phyloP scores from a whole-genome alignment of 2,113 vertebrate genomes.

The Eidolon helvum region DNA sequence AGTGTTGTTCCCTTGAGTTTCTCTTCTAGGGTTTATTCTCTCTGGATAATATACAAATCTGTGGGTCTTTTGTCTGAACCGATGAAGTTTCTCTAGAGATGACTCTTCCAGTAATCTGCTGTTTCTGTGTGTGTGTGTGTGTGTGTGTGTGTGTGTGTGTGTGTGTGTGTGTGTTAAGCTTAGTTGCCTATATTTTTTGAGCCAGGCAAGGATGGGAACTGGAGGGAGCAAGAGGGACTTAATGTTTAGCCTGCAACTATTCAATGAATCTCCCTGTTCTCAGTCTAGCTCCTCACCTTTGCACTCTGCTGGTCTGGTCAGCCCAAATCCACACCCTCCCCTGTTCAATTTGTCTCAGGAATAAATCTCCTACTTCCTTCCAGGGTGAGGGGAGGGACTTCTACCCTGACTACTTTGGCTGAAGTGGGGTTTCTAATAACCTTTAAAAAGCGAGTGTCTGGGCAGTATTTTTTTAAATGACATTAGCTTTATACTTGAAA shows the following conservation, averaged over 20 bases:
- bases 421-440: constrained; percentile 45
- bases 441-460: constrained; percentile 38
- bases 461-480: constrained; percentile 46
- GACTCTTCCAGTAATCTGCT: background rate
- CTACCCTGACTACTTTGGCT: background rate
- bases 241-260: background rate
- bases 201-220: background rate
- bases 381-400: background rate
- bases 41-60: background rate
- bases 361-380: background rate
- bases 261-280: background rate
- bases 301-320: background rate
- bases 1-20: background rate
- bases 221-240: background rate
- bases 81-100: background rate
- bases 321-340: background rate
- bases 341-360: background rate
- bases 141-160: background rate
- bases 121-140: background rate
- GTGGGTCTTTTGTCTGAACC: background rate
- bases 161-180: background rate
- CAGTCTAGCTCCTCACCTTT: background rate
- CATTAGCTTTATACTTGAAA: constrained; percentile 36
- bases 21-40: background rate
- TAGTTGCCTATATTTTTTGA: background rate